Evolutionary conservation across 2,888 invertebrate species (phyloP), one percentile per base, ranked within the genome.

Genomic region (Formica aserva): DNA sequence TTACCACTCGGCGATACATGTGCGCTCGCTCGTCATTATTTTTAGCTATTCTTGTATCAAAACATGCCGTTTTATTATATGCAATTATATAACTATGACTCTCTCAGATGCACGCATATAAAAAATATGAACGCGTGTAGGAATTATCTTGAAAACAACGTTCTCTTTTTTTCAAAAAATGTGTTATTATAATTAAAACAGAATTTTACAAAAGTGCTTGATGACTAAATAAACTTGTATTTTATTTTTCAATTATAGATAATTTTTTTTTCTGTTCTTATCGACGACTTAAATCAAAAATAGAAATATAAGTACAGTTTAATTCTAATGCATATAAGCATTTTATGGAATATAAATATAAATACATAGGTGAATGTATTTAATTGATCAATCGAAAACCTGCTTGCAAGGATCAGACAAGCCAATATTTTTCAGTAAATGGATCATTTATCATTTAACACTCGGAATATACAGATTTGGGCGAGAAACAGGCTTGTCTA

Each of bases 31-130:
- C 13, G 32, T 52, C 35, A 5, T 71, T 52, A 66, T n/a, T 66
- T 66, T 60, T 4, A 71, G 41, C 45, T 71, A 71, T 60, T 80
- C 29, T 48, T 45, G 41, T n/a, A 60, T 60, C 45, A 60, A 69
- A 55, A 41, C 32, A 69, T 15, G 32, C 32, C 32, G 13, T 29
- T 71, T 52, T 35, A 13, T 35, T 71, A 26, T 48, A 32, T 22
- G 15, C 13, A 69, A 78, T 80, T 48, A 80, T 35, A 26, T 57
- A 80, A 80, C 13, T 22, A 60, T 60, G 45, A 52, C n/a, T 78
- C 69, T 57, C 13, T 76, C n/a, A 32, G 13, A 22, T 52, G n/a
- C n/a, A 3, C 9, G 9, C 11, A 8, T 32, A n/a, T 63, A 35
- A 62, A 60, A 13, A 57, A 69, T 22, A 38, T 5, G 18, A 45